Base-by-base conservation (phyloP, 2,888 invertebrate genomes). In the Diogma glabrata region DNA sequence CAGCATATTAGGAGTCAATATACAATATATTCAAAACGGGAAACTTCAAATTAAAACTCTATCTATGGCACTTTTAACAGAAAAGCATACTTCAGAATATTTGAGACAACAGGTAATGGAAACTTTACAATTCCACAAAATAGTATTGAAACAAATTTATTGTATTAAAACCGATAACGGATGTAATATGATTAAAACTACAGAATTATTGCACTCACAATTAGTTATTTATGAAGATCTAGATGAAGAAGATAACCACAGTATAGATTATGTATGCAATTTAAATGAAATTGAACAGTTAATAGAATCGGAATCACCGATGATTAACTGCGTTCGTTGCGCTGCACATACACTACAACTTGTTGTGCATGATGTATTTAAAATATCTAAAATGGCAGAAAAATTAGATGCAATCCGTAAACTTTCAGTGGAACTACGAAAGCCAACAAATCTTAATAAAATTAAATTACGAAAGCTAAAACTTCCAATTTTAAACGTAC, bases 1-100 rank as follows among this genome's bases (percentile, higher is more conserved):
- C 16, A 33, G 33, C 5, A 14, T 33, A 14, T 14, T 10, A 14
- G 33, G 12, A 33, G 14, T 33, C 14, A 33, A 38, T 38, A 10
- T 38, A 10, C 38, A 38, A 38, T 38, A 38, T 38, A 16, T 38
- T 38, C 17, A 38, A 38, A 19, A 38, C 19, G 38, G 3, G 7
- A 3, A 38, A 38, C 16, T 38, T 19, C 16, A 38, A 10, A 38
- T 38, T 17, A 38, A 38, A 38, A 38, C 38, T 17, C 38, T 38
- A 17, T 6, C 16, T 17, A 38, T 38, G 16, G 8, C 16, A 38
- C 17, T 38, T 17, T 14, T 38, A 38, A 38, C 10, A 38, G 17
- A 38, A 38, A 38, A 16, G 16, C 38, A 38, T 38, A 38, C 38
- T 14, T 38, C 38, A 38, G 19, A 17, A 17, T 38, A 38, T 38